Conservation (phyloP, 2,113 vertebrate genomes). For the Ceyx melanurus region DNA sequence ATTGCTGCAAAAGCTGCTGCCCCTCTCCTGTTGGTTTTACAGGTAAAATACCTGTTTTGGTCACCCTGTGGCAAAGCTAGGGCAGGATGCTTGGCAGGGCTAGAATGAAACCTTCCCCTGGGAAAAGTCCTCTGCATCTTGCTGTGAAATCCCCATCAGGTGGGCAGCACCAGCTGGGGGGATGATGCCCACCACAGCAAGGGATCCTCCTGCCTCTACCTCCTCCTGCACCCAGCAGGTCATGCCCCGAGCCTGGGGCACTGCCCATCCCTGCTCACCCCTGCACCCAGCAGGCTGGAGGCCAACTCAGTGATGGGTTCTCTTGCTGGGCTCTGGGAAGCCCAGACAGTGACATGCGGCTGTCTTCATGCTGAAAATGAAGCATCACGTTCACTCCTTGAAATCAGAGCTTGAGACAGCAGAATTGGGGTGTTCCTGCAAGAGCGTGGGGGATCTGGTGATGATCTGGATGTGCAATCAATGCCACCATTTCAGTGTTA, state of each 20-base stretch:
- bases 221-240: neutral
- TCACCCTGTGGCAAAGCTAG: neutral
- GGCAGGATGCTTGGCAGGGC: neutral
- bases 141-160: fast-evolving
- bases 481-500: neutral
- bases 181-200: fast-evolving
- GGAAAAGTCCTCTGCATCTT: neutral
- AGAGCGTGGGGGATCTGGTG: neutral
- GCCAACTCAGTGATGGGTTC: no score
- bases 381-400: neutral
- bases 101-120: neutral
- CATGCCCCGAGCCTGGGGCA: fast-evolving
- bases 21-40: neutral
- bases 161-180: neutral
- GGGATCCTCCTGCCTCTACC: neutral
- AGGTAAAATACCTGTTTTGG: neutral
- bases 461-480: neutral
- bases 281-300: fast-evolving
- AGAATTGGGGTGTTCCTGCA: neutral
- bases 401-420: neutral
- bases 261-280: neutral
- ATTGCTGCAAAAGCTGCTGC: neutral
- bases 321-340: fast-evolving
- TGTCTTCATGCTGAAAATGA: neutral
- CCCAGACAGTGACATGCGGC: fast-evolving